Percentiles rank a stretch among this genome's conserved stretches.
Evolutionary conservation across 2,113 vertebrate species (phyloP).

Genomic region (Poicephalus meyeri): DNA sequence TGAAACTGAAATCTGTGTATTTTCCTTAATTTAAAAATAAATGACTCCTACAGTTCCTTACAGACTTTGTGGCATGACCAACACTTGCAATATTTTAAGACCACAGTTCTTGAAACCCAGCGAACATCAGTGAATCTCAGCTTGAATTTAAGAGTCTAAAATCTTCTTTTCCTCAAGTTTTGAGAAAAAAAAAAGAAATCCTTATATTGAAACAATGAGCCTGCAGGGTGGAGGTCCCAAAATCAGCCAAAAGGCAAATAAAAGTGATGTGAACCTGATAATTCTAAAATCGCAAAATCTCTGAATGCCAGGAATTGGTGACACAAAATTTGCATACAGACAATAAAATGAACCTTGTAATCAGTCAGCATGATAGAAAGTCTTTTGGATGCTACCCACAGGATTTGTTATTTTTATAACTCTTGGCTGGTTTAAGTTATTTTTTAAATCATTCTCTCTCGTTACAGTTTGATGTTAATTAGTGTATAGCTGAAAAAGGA

Average conservation of each 20-base stretch:
- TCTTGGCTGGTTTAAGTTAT: slow-evolving; percentile 14
- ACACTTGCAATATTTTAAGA: not conserved
- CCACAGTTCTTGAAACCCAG: not conserved
- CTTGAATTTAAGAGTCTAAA: not conserved
- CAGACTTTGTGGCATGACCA: not conserved
- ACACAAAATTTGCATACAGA: slow-evolving; percentile 48
- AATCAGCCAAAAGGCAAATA: not conserved
- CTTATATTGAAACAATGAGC: not conserved
- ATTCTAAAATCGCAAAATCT: slow-evolving; percentile 31
- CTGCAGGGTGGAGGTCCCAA: not conserved
- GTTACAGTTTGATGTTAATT: slow-evolving; percentile 32
- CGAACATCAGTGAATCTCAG: not conserved
- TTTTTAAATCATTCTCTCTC: slow-evolving; percentile 31
- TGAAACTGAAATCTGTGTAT: not conserved
- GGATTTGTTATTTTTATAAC: slow-evolving; percentile 61
- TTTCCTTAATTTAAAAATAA: not conserved
- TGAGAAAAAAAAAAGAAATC: not conserved
- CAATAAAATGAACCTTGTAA: slow-evolving; percentile 42
- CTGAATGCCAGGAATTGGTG: slow-evolving; percentile 3
- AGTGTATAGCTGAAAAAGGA: slow-evolving; percentile 4
- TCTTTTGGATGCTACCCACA: slow-evolving; percentile 57
- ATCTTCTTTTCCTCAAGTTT: not conserved
- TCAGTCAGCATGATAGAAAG: slow-evolving; percentile 40
- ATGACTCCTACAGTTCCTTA: not conserved
- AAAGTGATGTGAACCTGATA: not conserved